These are phyloP conservation scores for Agrilus biguttatus DNA, from an alignment of 2,888 invertebrate genomes.

Conservation along the genomic window DNA sequence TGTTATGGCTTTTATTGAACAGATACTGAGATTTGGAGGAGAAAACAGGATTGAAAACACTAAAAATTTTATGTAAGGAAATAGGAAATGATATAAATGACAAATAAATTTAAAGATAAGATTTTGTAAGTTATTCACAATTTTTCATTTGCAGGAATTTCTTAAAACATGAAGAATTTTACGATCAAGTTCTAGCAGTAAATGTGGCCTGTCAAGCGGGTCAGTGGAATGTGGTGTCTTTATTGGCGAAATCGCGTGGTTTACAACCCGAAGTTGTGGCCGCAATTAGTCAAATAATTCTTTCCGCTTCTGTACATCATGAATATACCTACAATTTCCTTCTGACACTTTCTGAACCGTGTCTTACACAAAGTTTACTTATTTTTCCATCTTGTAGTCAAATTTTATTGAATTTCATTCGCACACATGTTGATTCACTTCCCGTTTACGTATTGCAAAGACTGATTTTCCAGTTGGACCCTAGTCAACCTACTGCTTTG, in stretches of 20 bases:
- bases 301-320: slow-evolving; percentile 21
- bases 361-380: slow-evolving; percentile 25
- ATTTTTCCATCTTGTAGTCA: slow-evolving; percentile 22
- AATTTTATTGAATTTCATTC: slow-evolving; percentile 23
- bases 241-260: slow-evolving; percentile 36
- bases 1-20: slow-evolving; percentile 48
- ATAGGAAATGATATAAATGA: too few species aligned
- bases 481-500: slow-evolving; percentile 39
- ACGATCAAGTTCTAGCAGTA: slow-evolving; percentile 48
- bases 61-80: slow-evolving; percentile 37
- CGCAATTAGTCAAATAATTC: slow-evolving; percentile 36
- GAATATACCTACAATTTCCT: slow-evolving; percentile 23
- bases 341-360: slow-evolving; percentile 26
- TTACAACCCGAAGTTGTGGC: slow-evolving; percentile 41
- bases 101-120: not conserved
- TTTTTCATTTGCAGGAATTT: slow-evolving; percentile 33
- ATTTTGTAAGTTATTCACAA: not conserved
- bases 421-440: slow-evolving; percentile 20
- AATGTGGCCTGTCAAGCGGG: slow-evolving; percentile 47
- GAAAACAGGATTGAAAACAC: slow-evolving; percentile 24
- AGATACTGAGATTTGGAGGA: slow-evolving; percentile 30
- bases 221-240: slow-evolving; percentile 41
- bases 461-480: slow-evolving; percentile 43
- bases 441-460: slow-evolving; percentile 27
- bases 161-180: slow-evolving; percentile 44